Conservation (phyloP, 2,113 vertebrate genomes). For the Sus scrofa region DNA sequence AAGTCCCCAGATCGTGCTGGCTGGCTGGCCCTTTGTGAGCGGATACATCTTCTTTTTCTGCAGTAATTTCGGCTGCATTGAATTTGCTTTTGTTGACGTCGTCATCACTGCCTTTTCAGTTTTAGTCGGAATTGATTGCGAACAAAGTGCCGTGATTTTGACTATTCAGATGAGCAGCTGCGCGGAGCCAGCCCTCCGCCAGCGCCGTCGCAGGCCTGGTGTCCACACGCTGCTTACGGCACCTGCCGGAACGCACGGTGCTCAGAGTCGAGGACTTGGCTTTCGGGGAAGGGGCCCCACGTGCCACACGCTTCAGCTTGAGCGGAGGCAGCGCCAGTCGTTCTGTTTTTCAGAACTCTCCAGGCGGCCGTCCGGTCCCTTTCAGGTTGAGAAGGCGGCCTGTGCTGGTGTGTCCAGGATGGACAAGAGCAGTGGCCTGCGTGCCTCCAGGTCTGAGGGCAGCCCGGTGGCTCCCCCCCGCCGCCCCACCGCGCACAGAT, state of each 20-base stretch:
- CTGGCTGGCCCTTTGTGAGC: slow-evolving; percentile 59
- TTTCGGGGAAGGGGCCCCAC: background rate
- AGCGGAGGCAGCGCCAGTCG: background rate
- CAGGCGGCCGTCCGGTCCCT: background rate
- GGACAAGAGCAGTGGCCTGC: background rate
- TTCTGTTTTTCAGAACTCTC: background rate
- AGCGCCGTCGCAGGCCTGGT: background rate
- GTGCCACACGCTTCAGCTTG: background rate
- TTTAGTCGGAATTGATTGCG: background rate
- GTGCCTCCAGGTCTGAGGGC: rapidly evolving
- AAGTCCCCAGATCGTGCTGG: slow-evolving; percentile 64
- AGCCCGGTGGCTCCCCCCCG: background rate
- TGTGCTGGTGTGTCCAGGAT: rapidly evolving
- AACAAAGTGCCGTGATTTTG: slow-evolving; percentile 78
- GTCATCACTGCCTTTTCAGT: slow-evolving; percentile 76
- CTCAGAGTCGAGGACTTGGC: background rate
- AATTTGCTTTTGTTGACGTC: slow-evolving; percentile 53
- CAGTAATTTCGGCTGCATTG: slow-evolving; percentile 59
- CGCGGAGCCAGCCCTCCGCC: background rate
- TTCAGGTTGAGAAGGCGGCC: background rate
- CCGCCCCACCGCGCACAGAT: background rate
- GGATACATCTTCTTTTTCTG: slow-evolving; percentile 3
- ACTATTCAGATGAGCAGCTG: slow-evolving; percentile 70
- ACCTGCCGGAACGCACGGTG: background rate
- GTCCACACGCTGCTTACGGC: background rate